Conservation (phyloP, 37 sponge, comb jelly and placozoan species). For the Theonella swinhoei region DNA sequence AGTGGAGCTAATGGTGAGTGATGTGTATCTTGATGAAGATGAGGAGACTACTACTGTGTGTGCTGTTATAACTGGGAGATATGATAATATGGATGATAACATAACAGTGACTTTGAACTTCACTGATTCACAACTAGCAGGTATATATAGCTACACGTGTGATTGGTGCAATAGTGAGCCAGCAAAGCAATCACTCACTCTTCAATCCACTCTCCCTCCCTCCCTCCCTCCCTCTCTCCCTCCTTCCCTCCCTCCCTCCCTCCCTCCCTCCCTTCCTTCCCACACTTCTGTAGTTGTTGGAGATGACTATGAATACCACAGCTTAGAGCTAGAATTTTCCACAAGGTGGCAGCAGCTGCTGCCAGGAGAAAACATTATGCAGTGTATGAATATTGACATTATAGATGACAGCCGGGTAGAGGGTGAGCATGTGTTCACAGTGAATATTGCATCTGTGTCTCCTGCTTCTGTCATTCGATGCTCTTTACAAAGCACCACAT, state of each 20-base stretch:
- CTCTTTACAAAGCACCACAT: too few species aligned
- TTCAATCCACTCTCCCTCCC: too few species aligned
- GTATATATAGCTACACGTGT: not conserved
- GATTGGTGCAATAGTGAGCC: too few species aligned
- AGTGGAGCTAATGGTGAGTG: not conserved
- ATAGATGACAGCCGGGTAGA: not conserved
- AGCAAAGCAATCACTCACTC: too few species aligned
- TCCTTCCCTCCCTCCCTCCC: slow-evolving; percentile 10
- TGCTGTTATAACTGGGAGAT: not conserved
- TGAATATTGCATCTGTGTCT: not conserved
- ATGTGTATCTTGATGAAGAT: not conserved
- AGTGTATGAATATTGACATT: not conserved
- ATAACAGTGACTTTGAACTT: not conserved
- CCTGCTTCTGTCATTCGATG: not conserved
- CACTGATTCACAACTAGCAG: not conserved
- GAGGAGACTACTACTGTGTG: not conserved
- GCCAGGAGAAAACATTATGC: too few species aligned
- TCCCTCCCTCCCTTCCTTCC: slow-evolving; percentile 8
- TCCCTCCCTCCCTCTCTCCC: not conserved
- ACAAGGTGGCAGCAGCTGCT: too few species aligned
- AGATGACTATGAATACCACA: not conserved
- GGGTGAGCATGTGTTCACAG: not conserved
- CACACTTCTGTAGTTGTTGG: not conserved
- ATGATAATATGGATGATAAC: not conserved
- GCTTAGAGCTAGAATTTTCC: not conserved